Conservation (phyloP, 37 sponge, comb jelly and placozoan genomes). For the Beroe forskalii region DNA sequence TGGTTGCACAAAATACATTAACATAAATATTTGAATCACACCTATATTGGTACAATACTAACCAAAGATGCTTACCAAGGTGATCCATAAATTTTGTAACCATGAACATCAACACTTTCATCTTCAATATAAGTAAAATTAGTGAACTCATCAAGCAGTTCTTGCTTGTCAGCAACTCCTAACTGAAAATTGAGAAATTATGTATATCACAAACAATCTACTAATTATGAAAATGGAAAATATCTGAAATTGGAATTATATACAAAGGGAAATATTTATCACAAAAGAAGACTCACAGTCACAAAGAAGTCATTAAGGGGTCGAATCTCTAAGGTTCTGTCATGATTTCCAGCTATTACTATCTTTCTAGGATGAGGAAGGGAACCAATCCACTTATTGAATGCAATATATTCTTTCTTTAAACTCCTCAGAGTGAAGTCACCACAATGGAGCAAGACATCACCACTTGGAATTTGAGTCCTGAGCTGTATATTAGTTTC, state of each 20-base stretch:
- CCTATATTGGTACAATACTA: no score
- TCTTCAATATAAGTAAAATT: constrained; percentile 42
- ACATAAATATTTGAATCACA: no score
- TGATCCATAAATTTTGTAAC: constrained; percentile 18
- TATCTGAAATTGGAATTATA: no score
- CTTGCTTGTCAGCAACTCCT: background rate
- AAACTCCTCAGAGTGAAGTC: background rate
- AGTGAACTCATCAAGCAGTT: constrained; percentile 7
- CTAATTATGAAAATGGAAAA: no score
- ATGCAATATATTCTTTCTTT: background rate
- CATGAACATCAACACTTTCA: constrained; percentile 2
- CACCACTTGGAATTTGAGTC: constrained; percentile 1
- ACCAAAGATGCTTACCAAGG: constrained; percentile 6
- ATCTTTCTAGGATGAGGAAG: constrained; percentile 32
- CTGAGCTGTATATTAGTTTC: no score
- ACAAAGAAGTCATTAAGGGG: background rate
- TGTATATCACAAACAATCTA: background rate
- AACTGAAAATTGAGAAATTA: constrained; percentile 11
- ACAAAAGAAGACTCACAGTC: background rate
- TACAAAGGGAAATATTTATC: background rate
- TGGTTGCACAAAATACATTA: no score
- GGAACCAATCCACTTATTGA: constrained; percentile 14
- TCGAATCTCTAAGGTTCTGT: background rate
- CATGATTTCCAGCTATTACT: constrained; percentile 39
- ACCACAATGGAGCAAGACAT: constrained; percentile 30